phyloP scores from a whole-genome alignment of 2,113 vertebrate genomes.

The Lepus timidus region DNA sequence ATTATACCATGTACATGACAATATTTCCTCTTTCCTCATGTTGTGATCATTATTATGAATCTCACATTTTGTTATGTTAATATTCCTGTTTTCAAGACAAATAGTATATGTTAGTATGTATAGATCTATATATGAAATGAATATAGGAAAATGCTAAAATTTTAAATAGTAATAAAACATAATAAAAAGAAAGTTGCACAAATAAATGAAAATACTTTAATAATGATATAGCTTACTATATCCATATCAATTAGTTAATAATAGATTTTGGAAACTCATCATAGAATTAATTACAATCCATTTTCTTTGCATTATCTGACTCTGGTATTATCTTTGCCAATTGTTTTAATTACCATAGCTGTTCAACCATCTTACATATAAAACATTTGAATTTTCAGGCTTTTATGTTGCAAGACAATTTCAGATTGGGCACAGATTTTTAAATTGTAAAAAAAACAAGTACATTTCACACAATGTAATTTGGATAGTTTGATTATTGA shows the following conservation, averaged over 20 bases:
- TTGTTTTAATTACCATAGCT: slow-evolving; percentile 25
- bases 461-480: not conserved
- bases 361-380: not conserved
- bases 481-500: not conserved
- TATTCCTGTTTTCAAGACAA: too few relatives aligned
- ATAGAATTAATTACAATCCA: not conserved
- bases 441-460: slow-evolving; percentile 28
- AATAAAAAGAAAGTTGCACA: too few relatives aligned
- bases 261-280: not conserved
- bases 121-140: too few relatives aligned
- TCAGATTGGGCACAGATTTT: not conserved
- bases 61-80: too few relatives aligned
- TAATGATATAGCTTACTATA: not conserved
- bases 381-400: not conserved
- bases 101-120: too few relatives aligned
- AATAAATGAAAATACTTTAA: not conserved
- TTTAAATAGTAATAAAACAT: too few relatives aligned
- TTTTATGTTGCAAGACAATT: not conserved
- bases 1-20: too few relatives aligned
- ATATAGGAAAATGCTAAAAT: too few relatives aligned
- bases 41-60: too few relatives aligned
- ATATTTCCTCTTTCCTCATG: too few relatives aligned
- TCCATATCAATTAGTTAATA: not conserved
- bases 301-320: slow-evolving; percentile 17
- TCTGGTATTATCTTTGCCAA: not conserved